Conservation (phyloP, 2,888 invertebrate genomes). For the Cataglyphis altisquamis region DNA sequence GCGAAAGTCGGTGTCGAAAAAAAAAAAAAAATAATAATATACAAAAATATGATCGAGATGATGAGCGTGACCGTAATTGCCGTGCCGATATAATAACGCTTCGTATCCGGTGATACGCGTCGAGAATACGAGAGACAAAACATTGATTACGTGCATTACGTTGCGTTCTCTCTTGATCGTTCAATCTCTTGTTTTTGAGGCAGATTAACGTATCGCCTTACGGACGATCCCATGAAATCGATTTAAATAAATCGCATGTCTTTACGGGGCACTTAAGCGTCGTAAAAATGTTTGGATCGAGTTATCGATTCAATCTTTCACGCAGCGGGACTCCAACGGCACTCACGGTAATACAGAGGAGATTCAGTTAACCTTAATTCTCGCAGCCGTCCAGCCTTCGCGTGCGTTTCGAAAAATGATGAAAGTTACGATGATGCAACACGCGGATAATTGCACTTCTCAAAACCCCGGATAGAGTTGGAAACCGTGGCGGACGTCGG, state of each 20-base stretch:
- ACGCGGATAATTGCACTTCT: constrained; percentile 75
- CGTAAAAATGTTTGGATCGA: constrained; percentile 43
- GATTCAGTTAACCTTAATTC: constrained; percentile 62
- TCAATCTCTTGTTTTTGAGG: constrained; percentile 9
- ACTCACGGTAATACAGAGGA: constrained; percentile 65
- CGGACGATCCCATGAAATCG: constrained; percentile 31
- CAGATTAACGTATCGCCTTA: neutral
- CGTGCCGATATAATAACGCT: constrained; percentile 30
- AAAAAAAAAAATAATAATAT: no score
- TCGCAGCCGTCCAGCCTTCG: constrained; percentile 40
- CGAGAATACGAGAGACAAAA: constrained; percentile 10
- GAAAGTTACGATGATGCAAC: constrained; percentile 77
- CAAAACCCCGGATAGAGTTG: constrained; percentile 75
- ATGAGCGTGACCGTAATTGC: constrained; percentile 33
- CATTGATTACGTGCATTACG: constrained; percentile 4
- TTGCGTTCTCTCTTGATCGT: neutral
- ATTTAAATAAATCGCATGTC: constrained; percentile 34
- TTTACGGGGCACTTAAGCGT: constrained; percentile 34
- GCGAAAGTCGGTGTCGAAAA: constrained; percentile 60
- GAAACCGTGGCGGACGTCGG: constrained; percentile 40
- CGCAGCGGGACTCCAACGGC: constrained; percentile 49
- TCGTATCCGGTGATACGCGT: constrained; percentile 23
- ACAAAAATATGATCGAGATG: constrained; percentile 22
- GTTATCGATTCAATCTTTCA: constrained; percentile 54
- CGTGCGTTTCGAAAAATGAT: constrained; percentile 68